A percentile compares a stretch with the other conserved stretches of the same genome.
These are phyloP conservation scores for Mystacornis crossleyi DNA, from an alignment of 2,113 vertebrate species.

Conservation along the genomic window DNA sequence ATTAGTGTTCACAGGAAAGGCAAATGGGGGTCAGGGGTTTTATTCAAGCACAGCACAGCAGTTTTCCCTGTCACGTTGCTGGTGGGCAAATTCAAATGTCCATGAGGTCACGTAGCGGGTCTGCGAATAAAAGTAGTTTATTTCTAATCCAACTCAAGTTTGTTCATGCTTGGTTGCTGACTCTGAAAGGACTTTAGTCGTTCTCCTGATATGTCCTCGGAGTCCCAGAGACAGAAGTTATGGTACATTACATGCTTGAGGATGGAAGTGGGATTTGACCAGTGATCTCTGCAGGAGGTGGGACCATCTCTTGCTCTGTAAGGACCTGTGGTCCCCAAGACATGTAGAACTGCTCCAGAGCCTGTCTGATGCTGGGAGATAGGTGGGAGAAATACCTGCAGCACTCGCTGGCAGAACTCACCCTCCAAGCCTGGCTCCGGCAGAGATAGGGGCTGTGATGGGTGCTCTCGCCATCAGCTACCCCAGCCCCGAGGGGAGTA, in stretches of 20 bases:
- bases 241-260: fast-evolving
- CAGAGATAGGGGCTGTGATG: not conserved
- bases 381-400: not conserved
- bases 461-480: not conserved
- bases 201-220: not conserved
- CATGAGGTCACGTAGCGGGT: fast-evolving
- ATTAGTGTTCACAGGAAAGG: not conserved
- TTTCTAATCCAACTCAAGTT: not conserved
- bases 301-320: not conserved
- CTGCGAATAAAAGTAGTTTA: not conserved
- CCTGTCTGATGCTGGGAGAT: not conserved
- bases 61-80: not conserved
- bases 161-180: not conserved
- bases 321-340: not conserved
- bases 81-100: not conserved
- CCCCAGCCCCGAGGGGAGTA: not conserved
- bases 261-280: not conserved
- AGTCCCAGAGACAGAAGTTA: not conserved
- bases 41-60: not conserved
- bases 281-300: not conserved
- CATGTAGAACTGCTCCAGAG: not conserved
- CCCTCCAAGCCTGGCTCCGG: not conserved
- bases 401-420: not conserved
- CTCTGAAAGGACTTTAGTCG: not conserved
- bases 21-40: not conserved